Evolutionary conservation across 2,797 vertebrate genomes (phyloP).

Genomic region (Acrossocheilus fasciatus): DNA sequence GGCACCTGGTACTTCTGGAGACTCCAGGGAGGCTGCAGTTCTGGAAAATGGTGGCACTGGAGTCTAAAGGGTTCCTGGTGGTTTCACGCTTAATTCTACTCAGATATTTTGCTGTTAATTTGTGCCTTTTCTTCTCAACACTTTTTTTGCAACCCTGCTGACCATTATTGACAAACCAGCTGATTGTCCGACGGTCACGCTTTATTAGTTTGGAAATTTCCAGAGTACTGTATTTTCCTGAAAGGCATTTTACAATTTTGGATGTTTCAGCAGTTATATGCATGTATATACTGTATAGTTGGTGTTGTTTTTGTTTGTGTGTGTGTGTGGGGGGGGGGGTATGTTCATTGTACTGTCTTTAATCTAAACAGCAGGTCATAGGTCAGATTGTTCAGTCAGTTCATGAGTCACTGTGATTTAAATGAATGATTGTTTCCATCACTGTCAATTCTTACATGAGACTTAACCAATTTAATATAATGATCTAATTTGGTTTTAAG

Average conservation of each 20-base stretch:
- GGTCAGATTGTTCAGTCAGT: neutral
- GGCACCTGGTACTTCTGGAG: neutral
- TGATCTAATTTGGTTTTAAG: neutral
- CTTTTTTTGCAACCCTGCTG: neutral
- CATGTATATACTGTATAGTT: too few relatives aligned
- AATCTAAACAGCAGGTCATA: too few relatives aligned
- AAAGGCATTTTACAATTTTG: neutral
- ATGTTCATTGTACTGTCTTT: too few relatives aligned
- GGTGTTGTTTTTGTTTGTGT: too few relatives aligned
- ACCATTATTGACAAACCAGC: neutral
- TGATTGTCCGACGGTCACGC: neutral
- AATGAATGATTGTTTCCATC: neutral
- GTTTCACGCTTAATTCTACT: neutral
- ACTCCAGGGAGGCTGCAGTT: neutral
- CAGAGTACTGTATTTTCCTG: neutral
- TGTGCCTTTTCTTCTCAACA: neutral
- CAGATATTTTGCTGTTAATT: neutral
- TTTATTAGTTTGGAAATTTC: neutral
- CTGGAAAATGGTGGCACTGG: neutral
- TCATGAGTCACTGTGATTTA: neutral
- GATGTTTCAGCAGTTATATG: neutral
- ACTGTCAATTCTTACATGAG: accelerated
- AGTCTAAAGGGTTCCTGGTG: neutral
- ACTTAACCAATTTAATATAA: neutral
- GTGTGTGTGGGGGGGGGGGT: too few relatives aligned